Conservation (phyloP, 2,888 invertebrate genomes). For the Automeris io region DNA sequence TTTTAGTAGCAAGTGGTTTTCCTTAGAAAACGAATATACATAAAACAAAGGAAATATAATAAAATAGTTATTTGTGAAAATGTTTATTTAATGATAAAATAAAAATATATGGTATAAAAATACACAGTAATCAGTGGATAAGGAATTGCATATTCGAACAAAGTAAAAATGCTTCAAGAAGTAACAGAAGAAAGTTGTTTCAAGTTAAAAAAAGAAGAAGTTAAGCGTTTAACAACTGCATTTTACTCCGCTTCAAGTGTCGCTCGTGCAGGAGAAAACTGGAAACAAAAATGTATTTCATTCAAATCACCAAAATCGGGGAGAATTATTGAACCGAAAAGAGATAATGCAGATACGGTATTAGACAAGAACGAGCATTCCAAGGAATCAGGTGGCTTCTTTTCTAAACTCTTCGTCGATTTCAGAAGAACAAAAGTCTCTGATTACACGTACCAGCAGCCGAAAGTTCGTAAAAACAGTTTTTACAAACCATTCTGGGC, state of each 20-base stretch:
- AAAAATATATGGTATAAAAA: too few species aligned
- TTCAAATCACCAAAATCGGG: constrained; percentile 59
- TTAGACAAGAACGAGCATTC: constrained; percentile 15
- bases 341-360: constrained; percentile 6
- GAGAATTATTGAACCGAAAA: constrained; percentile 25
- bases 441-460: constrained; percentile 49
- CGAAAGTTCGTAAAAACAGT: constrained; percentile 45
- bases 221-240: constrained; percentile 36
- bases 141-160: too few species aligned
- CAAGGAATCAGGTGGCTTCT: constrained; percentile 31
- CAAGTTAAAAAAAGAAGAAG: constrained; percentile 45
- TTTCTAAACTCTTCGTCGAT: constrained; percentile 47
- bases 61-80: too few species aligned
- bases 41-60: too few species aligned
- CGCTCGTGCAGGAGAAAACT: constrained; percentile 32
- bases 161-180: constrained; percentile 41
- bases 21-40: too few species aligned
- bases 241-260: constrained; percentile 34
- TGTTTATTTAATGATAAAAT: too few species aligned
- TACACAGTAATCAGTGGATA: too few species aligned
- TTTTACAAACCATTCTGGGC: constrained; percentile 62
- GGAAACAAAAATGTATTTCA: constrained; percentile 54
- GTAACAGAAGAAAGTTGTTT: constrained; percentile 39
- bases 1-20: too few species aligned
- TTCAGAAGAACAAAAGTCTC: constrained; percentile 52